Conservation (phyloP, 1,140 invertebrate genomes). For the Diorhabda sublineata region DNA sequence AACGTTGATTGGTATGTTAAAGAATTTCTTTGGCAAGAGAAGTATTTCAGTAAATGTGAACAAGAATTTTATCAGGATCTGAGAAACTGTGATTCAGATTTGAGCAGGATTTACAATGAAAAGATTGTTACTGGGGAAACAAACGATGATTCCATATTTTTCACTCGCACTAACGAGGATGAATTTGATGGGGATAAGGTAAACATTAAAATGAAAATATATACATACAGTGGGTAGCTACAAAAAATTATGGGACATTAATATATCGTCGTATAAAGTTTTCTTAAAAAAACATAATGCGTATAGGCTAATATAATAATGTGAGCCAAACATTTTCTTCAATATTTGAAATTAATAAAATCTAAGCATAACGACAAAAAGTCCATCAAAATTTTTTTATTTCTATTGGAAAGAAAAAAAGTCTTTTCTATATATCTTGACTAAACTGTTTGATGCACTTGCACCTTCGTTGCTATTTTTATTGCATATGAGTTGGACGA, state of each 20-base stretch:
- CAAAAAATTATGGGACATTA: neutral
- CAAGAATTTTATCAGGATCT: slow-evolving; percentile 33
- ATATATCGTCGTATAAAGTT: neutral
- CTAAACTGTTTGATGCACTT: too few species aligned
- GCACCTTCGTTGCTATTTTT: too few species aligned
- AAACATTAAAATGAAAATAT: neutral
- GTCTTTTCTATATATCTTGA: too few species aligned
- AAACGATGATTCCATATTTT: slow-evolving; percentile 28
- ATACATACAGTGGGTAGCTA: neutral
- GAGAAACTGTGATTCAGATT: slow-evolving; percentile 40
- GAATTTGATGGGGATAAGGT: slow-evolving; percentile 28
- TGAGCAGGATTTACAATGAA: slow-evolving; percentile 37
- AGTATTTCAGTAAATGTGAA: slow-evolving; percentile 38
- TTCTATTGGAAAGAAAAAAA: too few species aligned
- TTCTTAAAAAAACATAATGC: neutral
- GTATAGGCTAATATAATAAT: too few species aligned
- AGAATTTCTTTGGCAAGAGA: slow-evolving; percentile 40
- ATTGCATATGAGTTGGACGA: too few species aligned
- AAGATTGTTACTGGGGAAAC: slow-evolving; percentile 23
- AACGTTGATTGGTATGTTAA: slow-evolving; percentile 17
- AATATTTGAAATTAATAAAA: too few species aligned
- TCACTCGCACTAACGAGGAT: slow-evolving; percentile 35
- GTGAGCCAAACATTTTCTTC: too few species aligned
- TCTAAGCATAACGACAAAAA: too few species aligned
- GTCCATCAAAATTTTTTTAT: too few species aligned